phyloP scores from a whole-genome alignment of 2,797 vertebrate species.

The Erpetoichthys calabaricus region DNA sequence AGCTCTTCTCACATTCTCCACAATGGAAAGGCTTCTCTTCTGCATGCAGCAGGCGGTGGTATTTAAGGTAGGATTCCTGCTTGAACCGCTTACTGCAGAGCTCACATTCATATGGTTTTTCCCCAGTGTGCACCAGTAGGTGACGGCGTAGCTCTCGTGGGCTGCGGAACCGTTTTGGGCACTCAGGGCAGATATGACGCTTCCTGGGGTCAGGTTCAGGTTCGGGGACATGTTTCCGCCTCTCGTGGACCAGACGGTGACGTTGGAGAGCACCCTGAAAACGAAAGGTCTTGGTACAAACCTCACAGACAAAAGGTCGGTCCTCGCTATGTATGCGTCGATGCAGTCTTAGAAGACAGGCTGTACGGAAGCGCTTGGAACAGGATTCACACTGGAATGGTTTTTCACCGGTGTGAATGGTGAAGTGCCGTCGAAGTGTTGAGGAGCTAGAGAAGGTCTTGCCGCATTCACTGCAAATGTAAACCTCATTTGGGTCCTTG shows the following conservation, averaged over 20 bases:
- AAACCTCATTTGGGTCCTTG: not conserved
- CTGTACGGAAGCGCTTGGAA: not conserved
- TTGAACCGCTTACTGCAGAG: constrained; percentile 22
- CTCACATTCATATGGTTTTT: constrained; percentile 19
- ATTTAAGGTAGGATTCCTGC: constrained; percentile 17
- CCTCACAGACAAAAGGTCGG: not conserved
- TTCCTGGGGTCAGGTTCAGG: not conserved
- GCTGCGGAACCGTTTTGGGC: constrained; percentile 34
- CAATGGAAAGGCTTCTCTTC: constrained; percentile 40
- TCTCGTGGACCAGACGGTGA: constrained; percentile 1
- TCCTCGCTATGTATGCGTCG: not conserved
- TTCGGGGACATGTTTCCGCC: not conserved
- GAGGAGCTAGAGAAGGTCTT: constrained; percentile 1
- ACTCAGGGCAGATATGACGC: constrained; percentile 51
- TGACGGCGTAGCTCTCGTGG: constrained; percentile 30
- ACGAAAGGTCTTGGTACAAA: constrained; percentile 1
- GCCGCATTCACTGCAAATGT: not conserved
- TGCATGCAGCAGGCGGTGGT: constrained; percentile 42
- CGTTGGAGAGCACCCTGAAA: not conserved
- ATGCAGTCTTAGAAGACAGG: not conserved
- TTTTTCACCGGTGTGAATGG: not conserved
- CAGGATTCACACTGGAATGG: not conserved
- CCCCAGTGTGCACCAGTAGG: constrained; percentile 23
- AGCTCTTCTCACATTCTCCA: constrained; percentile 44
- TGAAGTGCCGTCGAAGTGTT: not conserved